Conservation (phyloP, 2,113 vertebrate species). For the Cathartes aura region DNA sequence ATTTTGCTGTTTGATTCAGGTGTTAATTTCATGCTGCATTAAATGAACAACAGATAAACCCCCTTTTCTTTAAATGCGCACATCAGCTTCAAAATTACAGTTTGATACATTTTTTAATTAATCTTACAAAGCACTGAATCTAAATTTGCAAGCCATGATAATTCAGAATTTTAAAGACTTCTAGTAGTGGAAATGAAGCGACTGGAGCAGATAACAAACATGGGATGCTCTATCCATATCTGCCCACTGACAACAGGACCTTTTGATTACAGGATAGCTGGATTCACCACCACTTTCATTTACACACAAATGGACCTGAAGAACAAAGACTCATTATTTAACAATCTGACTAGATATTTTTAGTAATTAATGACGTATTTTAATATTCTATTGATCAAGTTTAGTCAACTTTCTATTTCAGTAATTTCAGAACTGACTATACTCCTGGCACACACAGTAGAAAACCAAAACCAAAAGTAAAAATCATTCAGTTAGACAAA, state of each 20-base stretch:
- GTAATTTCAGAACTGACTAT: background rate
- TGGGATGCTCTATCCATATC: background rate
- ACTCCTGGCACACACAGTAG: background rate
- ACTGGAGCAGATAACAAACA: background rate
- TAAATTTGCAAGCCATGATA: conserved; percentile 23
- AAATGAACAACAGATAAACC: conserved; percentile 34
- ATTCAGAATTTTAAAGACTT: conserved; percentile 12
- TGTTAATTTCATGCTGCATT: conserved; percentile 45
- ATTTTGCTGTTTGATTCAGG: conserved; percentile 28
- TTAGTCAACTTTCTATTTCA: background rate
- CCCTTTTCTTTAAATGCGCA: conserved; percentile 9
- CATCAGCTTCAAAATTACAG: conserved; percentile 7
- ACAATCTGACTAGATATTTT: background rate
- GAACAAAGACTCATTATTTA: background rate
- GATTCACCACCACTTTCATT: background rate
- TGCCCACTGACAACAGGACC: background rate
- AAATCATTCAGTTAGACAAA: background rate
- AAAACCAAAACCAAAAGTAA: background rate
- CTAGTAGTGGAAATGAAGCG: background rate
- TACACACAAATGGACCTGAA: background rate
- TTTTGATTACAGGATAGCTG: background rate
- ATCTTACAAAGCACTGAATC: conserved; percentile 54
- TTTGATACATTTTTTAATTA: conserved; percentile 33
- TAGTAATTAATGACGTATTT: background rate
- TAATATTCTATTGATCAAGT: background rate